A percentile compares a stretch with the other conserved stretches of the same genome.
Evolutionary conservation across 2,113 vertebrate genomes (phyloP).

Genomic region (Pseudorasbora parva): DNA sequence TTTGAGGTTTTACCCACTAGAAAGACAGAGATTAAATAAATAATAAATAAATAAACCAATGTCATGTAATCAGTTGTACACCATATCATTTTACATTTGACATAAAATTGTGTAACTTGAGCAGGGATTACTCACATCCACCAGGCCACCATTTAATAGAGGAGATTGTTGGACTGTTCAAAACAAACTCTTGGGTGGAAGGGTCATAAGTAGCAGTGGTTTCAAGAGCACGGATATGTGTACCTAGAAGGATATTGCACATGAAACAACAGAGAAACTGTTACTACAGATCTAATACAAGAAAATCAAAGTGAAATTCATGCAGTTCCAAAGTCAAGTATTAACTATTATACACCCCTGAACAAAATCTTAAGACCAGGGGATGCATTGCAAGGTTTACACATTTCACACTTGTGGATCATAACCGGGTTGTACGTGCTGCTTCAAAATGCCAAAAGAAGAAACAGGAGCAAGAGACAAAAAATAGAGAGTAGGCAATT

Average conservation of each 20-base stretch:
- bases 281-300: conserved; percentile 20
- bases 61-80: neutral
- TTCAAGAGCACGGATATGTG: conserved; percentile 92
- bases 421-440: no score
- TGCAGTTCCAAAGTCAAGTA: neutral
- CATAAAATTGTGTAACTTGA: neutral
- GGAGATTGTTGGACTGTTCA: conserved; percentile 94
- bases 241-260: conserved; percentile 75
- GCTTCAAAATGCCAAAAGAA: no score
- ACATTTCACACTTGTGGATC: no score
- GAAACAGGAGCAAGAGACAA: no score
- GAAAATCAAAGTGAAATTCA: neutral
- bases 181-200: conserved; percentile 91
- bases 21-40: conserved; percentile 41
- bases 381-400: no score
- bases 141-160: conserved; percentile 99
- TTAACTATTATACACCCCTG: no score
- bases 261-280: conserved; percentile 20
- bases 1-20: conserved; percentile 97
- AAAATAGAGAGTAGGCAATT: no score
- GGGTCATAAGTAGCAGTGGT: conserved; percentile 95
- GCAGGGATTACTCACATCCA: conserved; percentile 84
- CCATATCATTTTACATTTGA: neutral
- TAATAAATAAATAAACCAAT: neutral
- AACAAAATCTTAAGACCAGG: no score